These are phyloP conservation scores for Bursaphelenchus okinawaensis DNA, from an alignment of 2,888 invertebrate species.

Conservation along the genomic window DNA sequence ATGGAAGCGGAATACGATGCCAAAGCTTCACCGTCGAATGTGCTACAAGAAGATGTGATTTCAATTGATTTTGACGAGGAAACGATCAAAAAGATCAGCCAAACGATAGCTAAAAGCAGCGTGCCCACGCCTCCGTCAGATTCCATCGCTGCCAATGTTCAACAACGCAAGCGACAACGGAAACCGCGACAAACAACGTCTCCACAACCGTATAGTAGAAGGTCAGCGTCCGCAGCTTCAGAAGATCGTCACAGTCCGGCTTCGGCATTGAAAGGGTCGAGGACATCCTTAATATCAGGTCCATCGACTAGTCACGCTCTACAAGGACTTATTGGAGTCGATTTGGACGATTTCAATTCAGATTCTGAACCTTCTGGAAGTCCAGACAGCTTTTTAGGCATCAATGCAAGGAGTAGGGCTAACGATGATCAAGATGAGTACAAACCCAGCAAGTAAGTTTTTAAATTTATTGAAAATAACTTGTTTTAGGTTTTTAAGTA, in stretches of 20 bases:
- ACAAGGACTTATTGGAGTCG: neutral
- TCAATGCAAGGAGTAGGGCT: neutral
- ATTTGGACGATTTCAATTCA: neutral
- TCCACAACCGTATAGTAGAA: neutral
- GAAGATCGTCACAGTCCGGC: neutral
- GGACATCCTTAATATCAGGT: neutral
- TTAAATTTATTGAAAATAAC: neutral
- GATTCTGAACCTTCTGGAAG: neutral
- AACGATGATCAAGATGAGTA: neutral
- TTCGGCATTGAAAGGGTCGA: neutral
- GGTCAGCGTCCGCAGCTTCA: neutral
- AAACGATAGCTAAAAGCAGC: neutral
- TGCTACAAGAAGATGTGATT: neutral
- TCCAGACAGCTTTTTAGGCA: neutral
- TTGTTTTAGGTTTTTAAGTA: neutral
- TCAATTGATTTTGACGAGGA: neutral
- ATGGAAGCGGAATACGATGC: neutral
- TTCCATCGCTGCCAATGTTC: constrained; percentile 7
- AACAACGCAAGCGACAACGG: neutral
- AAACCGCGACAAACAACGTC: neutral
- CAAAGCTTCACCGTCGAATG: neutral
- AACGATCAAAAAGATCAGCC: neutral
- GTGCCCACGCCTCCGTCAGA: neutral
- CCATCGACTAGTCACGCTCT: neutral
- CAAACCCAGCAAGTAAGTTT: neutral